phyloP scores from a whole-genome alignment of 2,113 vertebrate species.

The Ciconia boyciana region DNA sequence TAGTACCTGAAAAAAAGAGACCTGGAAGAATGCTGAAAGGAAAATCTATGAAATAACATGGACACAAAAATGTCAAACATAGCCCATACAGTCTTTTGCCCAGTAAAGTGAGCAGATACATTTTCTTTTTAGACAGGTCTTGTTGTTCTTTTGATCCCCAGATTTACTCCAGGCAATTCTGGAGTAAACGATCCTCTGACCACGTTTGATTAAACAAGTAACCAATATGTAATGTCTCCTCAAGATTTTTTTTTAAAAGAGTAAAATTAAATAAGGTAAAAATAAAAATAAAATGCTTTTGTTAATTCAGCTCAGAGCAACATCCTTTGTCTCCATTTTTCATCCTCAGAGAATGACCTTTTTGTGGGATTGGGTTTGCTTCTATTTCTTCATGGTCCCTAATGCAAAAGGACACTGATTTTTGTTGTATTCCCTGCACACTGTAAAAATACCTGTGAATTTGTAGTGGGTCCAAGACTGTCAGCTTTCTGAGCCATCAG shows the following conservation, averaged over 20 bases:
- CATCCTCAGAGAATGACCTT: not conserved
- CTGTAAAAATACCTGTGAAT: not conserved
- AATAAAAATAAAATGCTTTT: not conserved
- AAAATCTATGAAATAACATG: not conserved
- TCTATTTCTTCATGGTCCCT: not conserved
- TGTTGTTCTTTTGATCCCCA: not conserved
- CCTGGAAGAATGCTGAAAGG: not conserved
- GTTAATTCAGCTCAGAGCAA: not conserved
- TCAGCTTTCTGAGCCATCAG: not conserved
- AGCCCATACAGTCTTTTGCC: not conserved
- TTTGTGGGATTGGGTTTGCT: not conserved
- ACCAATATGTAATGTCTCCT: not conserved
- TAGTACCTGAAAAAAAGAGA: not conserved
- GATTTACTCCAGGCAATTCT: not conserved
- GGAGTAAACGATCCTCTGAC: not conserved
- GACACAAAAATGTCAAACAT: not conserved
- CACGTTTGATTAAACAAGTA: not conserved
- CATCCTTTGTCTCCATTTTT: not conserved
- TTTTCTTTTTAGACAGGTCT: not conserved
- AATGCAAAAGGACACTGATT: not conserved
- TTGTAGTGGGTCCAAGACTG: not conserved
- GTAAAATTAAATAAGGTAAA: not conserved
- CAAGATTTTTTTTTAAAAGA: not conserved
- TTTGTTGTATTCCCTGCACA: not conserved
- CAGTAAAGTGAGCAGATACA: not conserved